Base-by-base conservation (phyloP, 2,113 vertebrate genomes). In the Strix aluco region DNA sequence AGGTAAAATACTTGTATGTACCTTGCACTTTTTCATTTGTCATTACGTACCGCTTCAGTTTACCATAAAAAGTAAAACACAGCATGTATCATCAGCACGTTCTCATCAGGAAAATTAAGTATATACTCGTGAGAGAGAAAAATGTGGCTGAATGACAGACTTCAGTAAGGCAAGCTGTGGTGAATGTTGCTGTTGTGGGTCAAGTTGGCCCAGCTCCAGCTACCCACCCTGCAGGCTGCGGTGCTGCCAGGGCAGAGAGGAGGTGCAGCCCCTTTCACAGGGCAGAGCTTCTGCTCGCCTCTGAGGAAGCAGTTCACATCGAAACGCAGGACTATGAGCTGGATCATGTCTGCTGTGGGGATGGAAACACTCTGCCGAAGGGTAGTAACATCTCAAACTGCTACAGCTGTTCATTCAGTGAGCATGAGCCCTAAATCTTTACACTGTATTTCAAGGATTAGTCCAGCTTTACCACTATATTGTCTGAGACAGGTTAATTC, bases 171-270 rank as follows among this genome's bases (percentile, higher is more conserved):
- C 27, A 59, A 58, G 71, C 29, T 59, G 78, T 23, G 34, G 25
- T 49, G 62, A 75, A 27, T 26, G 6, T 10, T 27, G 21, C 25
- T 55, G 10, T 8, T 26, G 9, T 4, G 16, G 16, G 27, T 36
- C 36, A 38, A 13, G 51, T 6, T 42, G 34, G 25, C 14, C 25
- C 25, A 32, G 30, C 52, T 27, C 38, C 1, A 1, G 70, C 26
- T 32, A 18, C 32, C 49, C 14, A 8, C 21, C 14, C 11, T 5
- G 13, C 1, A 0, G n/a, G 34, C 38, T 29, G 61, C 1, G 1
- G 42, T 62, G 26, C 9, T 6, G 6, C 5, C 22, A 18, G 19
- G 32, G 23, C 57, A 57, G 22, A n/a, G 26, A 5, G 49, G 26
- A 19, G 11, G 15, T 2, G 8, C 40, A 15, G 10, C 3, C 32